These are phyloP conservation scores for Conchocele bisecta DNA, from an alignment of 2,888 invertebrate genomes.

Conservation along the genomic window DNA sequence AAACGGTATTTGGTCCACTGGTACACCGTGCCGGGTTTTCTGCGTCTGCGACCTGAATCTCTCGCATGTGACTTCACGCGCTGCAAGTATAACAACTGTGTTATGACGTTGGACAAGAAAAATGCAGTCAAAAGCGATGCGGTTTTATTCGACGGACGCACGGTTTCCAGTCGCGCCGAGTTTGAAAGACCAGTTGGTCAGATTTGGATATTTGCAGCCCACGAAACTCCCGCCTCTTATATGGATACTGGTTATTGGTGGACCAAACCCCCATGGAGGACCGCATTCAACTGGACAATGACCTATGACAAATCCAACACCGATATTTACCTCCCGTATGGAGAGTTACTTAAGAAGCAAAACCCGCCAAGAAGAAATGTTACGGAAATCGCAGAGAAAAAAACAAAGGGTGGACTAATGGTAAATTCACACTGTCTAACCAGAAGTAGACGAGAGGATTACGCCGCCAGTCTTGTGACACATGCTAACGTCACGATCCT, in stretches of 20 bases:
- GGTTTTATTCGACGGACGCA: slow-evolving; percentile 52
- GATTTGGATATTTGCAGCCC: slow-evolving; percentile 49
- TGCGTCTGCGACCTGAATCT: slow-evolving; percentile 18
- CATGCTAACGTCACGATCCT: slow-evolving; percentile 13
- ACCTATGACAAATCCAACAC: slow-evolving; percentile 40
- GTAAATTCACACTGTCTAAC: slow-evolving; percentile 36
- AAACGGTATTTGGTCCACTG: slow-evolving; percentile 28
- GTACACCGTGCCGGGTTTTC: slow-evolving; percentile 40
- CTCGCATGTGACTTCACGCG: slow-evolving; percentile 16
- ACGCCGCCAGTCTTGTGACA: not conserved
- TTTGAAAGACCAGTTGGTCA: slow-evolving; percentile 37
- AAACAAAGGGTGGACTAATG: slow-evolving; percentile 34
- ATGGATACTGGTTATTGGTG: slow-evolving; percentile 18
- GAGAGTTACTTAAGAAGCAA: slow-evolving; percentile 33
- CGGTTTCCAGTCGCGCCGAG: slow-evolving; percentile 3
- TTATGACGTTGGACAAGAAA: slow-evolving; percentile 27
- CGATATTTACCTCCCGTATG: slow-evolving; percentile 52
- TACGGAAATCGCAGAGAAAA: slow-evolving; percentile 19
- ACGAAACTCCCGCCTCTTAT: slow-evolving; percentile 37
- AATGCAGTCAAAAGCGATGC: slow-evolving; percentile 20
- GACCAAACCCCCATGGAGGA: slow-evolving; percentile 29
- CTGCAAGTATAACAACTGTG: slow-evolving; percentile 44
- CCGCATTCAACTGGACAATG: slow-evolving; percentile 54
- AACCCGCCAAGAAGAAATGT: slow-evolving; percentile 17
- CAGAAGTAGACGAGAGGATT: slow-evolving; percentile 8